These are phyloP conservation scores for Parotia lawesii DNA, from an alignment of 2,113 vertebrate genomes.

Conservation along the genomic window DNA sequence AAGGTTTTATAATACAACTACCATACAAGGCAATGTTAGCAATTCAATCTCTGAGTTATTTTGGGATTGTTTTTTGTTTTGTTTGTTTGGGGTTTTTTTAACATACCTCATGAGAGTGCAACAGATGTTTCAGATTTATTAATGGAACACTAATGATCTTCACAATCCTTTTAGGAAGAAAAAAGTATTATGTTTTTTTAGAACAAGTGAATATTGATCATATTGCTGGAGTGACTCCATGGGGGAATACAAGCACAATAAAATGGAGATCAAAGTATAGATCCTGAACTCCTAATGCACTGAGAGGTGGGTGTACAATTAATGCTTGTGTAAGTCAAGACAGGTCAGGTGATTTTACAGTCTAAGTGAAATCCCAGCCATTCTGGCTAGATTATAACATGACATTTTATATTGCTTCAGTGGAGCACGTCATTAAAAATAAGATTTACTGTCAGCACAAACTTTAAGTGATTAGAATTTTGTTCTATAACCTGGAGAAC, in stretches of 20 bases:
- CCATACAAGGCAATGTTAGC: neutral
- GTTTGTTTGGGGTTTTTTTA: neutral
- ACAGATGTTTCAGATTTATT: neutral
- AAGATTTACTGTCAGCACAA: neutral
- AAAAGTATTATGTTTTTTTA: neutral
- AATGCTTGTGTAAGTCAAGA: neutral
- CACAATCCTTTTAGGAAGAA: neutral
- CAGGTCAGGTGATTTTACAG: neutral
- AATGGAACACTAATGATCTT: neutral
- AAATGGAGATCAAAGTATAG: neutral
- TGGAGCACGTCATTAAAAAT: neutral
- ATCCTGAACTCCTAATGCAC: neutral
- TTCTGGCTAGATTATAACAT: neutral
- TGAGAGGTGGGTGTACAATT: neutral
- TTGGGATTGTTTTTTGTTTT: neutral
- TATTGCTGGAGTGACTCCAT: neutral
- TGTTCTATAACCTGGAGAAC: neutral
- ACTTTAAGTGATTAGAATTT: neutral
- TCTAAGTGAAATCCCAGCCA: neutral
- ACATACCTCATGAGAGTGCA: neutral
- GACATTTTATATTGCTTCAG: neutral
- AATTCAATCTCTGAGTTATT: neutral
- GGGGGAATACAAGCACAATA: neutral
- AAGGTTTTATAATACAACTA: neutral
- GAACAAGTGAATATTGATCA: slow-evolving; percentile 10